Evolutionary conservation across 2,888 invertebrate genomes (phyloP).

Genomic region (Alviniconcha strummeri): DNA sequence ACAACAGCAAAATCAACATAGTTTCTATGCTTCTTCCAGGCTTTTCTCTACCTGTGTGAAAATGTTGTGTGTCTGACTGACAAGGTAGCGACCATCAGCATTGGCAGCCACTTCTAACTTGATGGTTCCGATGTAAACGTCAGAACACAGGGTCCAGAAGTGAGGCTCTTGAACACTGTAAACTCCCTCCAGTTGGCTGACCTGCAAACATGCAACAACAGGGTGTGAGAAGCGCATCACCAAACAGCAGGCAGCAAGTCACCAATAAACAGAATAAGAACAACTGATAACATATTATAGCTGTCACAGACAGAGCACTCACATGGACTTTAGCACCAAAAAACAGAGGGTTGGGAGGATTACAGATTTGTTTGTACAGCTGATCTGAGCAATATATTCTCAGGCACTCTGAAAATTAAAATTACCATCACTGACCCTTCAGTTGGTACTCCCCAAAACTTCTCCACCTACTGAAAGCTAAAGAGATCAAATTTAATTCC

Average conservation of each 20-base stretch:
- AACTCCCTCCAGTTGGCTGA: constrained; percentile 90
- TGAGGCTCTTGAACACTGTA: constrained; percentile 97
- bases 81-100: constrained; percentile 93
- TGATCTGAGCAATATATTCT: no score
- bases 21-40: no score
- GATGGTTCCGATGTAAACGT: constrained; percentile 92
- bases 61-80: constrained; percentile 94
- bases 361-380: no score
- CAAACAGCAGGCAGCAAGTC: background rate
- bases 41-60: constrained; percentile 82
- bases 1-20: no score
- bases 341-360: no score
- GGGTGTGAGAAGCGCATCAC: background rate
- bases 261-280: background rate
- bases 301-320: background rate
- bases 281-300: background rate
- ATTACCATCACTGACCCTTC: no score
- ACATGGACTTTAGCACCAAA: no score
- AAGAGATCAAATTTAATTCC: no score
- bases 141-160: constrained; percentile 98
- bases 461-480: no score
- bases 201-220: constrained; percentile 49
- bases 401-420: no score
- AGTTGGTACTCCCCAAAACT: no score
- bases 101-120: constrained; percentile 96